Percentiles rank a stretch among this genome's conserved stretches.
Evolutionary conservation across 2,888 invertebrate genomes (phyloP).

Genomic region (Coleophora flavipennella): DNA sequence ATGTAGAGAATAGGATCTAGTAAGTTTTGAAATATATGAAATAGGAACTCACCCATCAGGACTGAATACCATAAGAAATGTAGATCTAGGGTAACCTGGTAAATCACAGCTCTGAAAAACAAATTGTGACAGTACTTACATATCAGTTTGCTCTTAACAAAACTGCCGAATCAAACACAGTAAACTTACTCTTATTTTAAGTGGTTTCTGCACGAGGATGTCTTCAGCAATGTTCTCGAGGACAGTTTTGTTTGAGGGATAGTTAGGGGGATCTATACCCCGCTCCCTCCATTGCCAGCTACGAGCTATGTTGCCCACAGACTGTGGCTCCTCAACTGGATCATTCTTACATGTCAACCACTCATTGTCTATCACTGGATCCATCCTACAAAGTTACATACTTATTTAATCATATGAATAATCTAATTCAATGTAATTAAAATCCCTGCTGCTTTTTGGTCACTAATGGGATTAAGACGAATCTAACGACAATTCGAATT

Average conservation of each 20-base stretch:
- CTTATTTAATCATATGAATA: too few species aligned
- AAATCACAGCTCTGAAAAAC: constrained; percentile 77
- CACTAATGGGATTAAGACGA: too few species aligned
- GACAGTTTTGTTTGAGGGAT: constrained; percentile 59
- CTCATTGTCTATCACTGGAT: constrained; percentile 54
- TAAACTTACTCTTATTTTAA: constrained; percentile 73
- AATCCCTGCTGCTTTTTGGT: too few species aligned
- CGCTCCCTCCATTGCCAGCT: constrained; percentile 64
- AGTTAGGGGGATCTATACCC: constrained; percentile 49
- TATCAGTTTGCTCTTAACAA: neutral
- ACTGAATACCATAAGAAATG: constrained; percentile 91
- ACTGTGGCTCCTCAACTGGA: constrained; percentile 43
- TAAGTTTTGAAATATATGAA: neutral
- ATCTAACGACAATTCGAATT: too few species aligned
- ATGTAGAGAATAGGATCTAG: too few species aligned
- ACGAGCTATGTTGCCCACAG: constrained; percentile 48
- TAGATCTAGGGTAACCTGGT: constrained; percentile 83
- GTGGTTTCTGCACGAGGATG: constrained; percentile 73
- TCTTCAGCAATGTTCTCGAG: constrained; percentile 77
- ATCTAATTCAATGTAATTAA: too few species aligned
- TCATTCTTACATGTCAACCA: constrained; percentile 58
- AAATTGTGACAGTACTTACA: neutral
- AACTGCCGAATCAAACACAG: neutral
- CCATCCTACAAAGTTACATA: constrained; percentile 34
- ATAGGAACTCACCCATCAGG: constrained; percentile 80